Evolutionary conservation across 53 echinoderm and acorn worm genomes (phyloP), one percentile per base, ranked within the genome.

Genomic region (Luidia sarsii): DNA sequence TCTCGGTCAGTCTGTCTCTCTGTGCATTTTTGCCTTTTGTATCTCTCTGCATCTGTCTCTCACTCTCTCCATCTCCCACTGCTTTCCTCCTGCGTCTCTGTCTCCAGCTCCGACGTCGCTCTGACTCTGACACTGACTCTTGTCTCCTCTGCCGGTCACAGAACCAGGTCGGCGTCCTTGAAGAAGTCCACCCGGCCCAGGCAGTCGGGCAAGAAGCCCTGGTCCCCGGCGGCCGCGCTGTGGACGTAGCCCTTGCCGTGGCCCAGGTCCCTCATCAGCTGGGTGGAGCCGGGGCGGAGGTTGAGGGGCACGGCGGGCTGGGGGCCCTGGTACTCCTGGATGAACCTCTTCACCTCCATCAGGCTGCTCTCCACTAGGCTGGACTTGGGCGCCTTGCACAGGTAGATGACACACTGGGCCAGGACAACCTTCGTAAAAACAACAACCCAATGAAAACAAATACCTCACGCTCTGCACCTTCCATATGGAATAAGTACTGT

Each of bases 371-470:
- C 54, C 18, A 93, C 88, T 64, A 91, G 80, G 38, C 62, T 62
- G 34, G 92, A 93, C 65, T 95, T 95, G 15, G 90, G 92, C 2
- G 96, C 96, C 39, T 73, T 86, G 16, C 92, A 81, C 0, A 95
- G 90, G 86, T 95, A 95, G 77, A 87, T 54, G 0, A 85, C 92
- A 35, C 95, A 95, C 82, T 95, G 95, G 37, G 95, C 90, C 6
- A 95, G 84, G 35, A 87, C 80, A 31, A 92, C 61, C 95, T 95
- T 65, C 7, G 35, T 19, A 31, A 74, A 41, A 33, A 18, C 14
- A 50, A 67, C 20, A 49, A 48, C 21, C 38, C 2, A n/a, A n/a
- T n/a, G n/a, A n/a, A n/a, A n/a, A n/a, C n/a, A n/a, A n/a, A n/a
- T n/a, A n/a, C n/a, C n/a, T n/a, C n/a, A n/a, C n/a, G n/a, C n/a